Evolutionary conservation across 1,140 invertebrate species (phyloP).

Genomic region (Caenorhabditis tropicalis): DNA sequence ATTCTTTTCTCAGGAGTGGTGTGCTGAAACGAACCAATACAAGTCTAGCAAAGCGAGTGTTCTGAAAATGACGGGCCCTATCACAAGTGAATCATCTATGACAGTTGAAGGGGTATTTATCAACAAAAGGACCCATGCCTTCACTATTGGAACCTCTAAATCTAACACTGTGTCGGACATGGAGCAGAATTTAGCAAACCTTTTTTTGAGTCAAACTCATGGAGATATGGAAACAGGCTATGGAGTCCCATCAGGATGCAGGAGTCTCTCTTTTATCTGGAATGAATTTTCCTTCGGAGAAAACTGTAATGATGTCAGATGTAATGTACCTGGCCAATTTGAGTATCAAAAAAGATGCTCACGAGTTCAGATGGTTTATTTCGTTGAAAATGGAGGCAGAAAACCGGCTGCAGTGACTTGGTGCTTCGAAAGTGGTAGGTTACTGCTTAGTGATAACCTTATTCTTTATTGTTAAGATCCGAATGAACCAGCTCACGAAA

Average conservation of each 20-base stretch:
- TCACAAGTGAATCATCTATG: no score
- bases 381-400: background rate
- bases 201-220: background rate
- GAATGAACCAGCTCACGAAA: background rate
- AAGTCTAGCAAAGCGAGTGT: no score
- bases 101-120: no score
- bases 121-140: no score
- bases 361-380: background rate
- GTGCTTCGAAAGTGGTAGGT: background rate
- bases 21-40: no score
- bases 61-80: no score
- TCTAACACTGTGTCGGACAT: background rate
- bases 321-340: background rate
- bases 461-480: no score
- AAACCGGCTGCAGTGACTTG: background rate
- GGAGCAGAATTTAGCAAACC: background rate
- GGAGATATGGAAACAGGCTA: background rate
- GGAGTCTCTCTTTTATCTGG: background rate
- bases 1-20: background rate
- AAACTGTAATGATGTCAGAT: background rate
- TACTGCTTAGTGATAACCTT: no score
- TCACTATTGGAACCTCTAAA: no score
- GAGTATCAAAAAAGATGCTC: background rate
- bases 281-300: background rate
- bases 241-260: background rate